Percentiles rank a stretch among this genome's conserved stretches.
These are phyloP conservation scores for Chromobotia macracanthus DNA, from an alignment of 2,797 vertebrate species.

Conservation along the genomic window DNA sequence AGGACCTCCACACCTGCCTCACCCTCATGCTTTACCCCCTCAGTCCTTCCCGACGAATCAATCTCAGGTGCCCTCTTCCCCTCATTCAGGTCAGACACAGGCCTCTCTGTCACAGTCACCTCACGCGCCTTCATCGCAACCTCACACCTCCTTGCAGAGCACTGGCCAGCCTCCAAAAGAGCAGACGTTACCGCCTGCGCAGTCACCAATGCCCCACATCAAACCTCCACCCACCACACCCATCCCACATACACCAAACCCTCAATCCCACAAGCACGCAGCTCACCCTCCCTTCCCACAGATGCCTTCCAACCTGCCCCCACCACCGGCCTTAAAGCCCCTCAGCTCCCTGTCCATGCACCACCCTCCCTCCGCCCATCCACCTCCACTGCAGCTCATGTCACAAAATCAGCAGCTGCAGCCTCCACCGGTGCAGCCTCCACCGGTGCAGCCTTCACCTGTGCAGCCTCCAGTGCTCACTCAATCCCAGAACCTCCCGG, in stretches of 20 bases:
- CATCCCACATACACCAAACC: conserved; percentile 88
- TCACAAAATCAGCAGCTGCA: conserved; percentile 93
- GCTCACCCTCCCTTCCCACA: conserved; percentile 92
- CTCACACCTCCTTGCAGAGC: conserved; percentile 78
- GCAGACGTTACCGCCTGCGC: conserved; percentile 88
- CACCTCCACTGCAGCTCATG: conserved; percentile 96
- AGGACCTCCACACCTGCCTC: conserved; percentile 82
- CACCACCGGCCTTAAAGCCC: conserved; percentile 93
- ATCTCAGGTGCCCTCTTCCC: conserved; percentile 84
- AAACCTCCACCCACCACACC: conserved; percentile 95
- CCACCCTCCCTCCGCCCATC: conserved; percentile 92
- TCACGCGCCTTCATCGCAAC: conserved; percentile 80
- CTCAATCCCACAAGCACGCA: conserved; percentile 89
- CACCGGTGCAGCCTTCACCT: conserved; percentile 88
- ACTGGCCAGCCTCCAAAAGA: conserved; percentile 84
- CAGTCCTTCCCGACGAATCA: conserved; percentile 86
- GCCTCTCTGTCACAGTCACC: conserved; percentile 71
- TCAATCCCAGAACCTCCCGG: conserved; percentile 89
- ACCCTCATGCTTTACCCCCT: conserved; percentile 83
- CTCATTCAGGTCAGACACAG: conserved; percentile 69
- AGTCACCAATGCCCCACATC: conserved; percentile 95
- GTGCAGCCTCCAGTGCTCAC: conserved; percentile 94
- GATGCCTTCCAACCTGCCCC: conserved; percentile 96
- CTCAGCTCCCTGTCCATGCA: conserved; percentile 90
- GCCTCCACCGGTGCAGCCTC: conserved; percentile 90